A percentile compares a stretch with the other conserved stretches of the same genome.
These are phyloP conservation scores for Marmota flaviventris DNA, from an alignment of 2,113 vertebrate species.

Conservation along the genomic window DNA sequence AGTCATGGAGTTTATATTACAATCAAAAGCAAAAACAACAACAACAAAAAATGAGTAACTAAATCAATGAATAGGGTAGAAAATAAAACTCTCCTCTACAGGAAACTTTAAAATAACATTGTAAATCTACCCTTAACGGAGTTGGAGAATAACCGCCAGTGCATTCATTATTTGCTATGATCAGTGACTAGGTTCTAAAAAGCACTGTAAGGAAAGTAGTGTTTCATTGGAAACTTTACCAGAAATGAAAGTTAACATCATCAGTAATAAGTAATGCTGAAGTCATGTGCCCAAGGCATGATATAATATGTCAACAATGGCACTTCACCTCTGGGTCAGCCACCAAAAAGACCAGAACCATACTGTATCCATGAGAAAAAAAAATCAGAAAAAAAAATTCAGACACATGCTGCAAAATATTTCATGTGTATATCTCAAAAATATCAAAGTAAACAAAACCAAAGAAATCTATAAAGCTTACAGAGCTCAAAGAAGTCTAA, in stretches of 20 bases:
- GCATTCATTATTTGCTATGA: background rate
- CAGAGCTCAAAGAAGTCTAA: background rate
- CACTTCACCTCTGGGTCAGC: background rate
- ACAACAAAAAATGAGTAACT: background rate
- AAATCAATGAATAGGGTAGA: background rate
- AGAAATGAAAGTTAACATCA: background rate
- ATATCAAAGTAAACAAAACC: background rate
- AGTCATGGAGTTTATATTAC: background rate
- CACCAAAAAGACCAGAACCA: background rate
- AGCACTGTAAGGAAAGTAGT: background rate
- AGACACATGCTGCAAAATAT: background rate
- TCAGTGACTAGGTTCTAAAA: background rate
- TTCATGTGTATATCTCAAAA: background rate
- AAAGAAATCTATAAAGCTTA: background rate
- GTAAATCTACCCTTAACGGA: background rate
- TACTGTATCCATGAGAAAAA: background rate
- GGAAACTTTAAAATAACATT: background rate
- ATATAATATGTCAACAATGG: background rate
- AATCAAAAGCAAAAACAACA: background rate
- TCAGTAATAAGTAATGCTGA: background rate
- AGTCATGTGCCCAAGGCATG: accelerated
- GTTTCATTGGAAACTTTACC: background rate
- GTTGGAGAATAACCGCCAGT: background rate
- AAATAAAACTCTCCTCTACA: background rate
- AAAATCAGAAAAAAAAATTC: background rate